Evolutionary conservation across 1,140 invertebrate genomes (phyloP), one percentile per base, ranked within the genome.

Genomic region (Spodoptera litura): DNA sequence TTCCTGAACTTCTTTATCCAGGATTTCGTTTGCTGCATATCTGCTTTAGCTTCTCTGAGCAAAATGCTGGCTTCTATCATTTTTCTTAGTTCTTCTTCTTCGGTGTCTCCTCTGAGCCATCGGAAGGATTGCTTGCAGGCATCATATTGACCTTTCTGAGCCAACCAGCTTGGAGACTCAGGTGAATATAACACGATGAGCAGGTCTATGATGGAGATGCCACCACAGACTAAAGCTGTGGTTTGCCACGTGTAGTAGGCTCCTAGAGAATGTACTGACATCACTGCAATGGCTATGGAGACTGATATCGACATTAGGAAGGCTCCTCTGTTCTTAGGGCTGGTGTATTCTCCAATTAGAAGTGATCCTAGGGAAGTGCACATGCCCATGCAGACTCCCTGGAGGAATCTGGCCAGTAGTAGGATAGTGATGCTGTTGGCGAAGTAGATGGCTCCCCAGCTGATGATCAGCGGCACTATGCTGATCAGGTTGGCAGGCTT

Each of bases 371-470:
- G n/a, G 0, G 81, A 80, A 0, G 83, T 79, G 11, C 79, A 83
- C 79, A 85, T 83, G 0, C 89, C 89, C 82, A 88, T 86, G 6
- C 87, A 81, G 15, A 89, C 62, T 9, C 89, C 89, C 59, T 88
- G 86, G 2, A 89, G 79, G 8, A 88, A 81, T 35, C 89, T 84
- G 2, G 81, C 84, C 13, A 87, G 59, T 4, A 91, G 70, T 0
- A 91, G 81, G 0, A 44, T 38, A 0, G 83, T 71, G 25, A 88
- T 66, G 64, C 66, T 85, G 9, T 80, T 87, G 2, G 91, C 90
- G 0, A 83, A 80, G 13, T 88, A 79, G 52, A 94, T 87, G 61
- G 82, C 80, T 25, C 91, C 82, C 91, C 91, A 93, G 44, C 91
- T 89, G 35, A 85, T 13, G 11, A 93, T 83, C 81, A 90, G 87